Percentiles rank a stretch among this genome's conserved stretches.
These are phyloP conservation scores for Lithophane ornitopus DNA, from an alignment of 2,888 invertebrate species.

Conservation along the genomic window DNA sequence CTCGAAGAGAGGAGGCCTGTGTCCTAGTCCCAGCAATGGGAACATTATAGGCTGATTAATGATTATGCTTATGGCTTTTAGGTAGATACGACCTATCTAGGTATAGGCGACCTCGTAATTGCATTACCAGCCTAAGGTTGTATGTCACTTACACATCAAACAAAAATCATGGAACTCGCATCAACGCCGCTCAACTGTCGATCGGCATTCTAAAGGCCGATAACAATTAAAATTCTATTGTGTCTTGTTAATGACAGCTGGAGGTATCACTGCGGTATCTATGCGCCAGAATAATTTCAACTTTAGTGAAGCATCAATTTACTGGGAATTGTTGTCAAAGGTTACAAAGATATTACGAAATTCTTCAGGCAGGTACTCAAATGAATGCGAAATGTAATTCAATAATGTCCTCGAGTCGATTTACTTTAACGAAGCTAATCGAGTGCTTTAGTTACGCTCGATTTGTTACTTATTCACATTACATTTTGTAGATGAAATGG, in stretches of 20 bases:
- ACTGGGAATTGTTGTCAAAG: neutral
- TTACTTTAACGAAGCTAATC: constrained; percentile 18
- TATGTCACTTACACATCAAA: too few relatives aligned
- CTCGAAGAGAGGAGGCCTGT: too few relatives aligned
- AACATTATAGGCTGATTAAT: too few relatives aligned
- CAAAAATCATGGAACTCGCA: too few relatives aligned
- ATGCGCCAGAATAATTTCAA: neutral
- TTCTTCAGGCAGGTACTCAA: neutral
- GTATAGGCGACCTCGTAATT: neutral
- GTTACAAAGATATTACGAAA: neutral
- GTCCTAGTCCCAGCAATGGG: too few relatives aligned
- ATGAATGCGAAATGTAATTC: constrained; percentile 31
- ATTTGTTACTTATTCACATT: constrained; percentile 29
- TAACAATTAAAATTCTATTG: too few relatives aligned
- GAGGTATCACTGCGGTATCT: neutral
- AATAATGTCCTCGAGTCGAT: constrained; percentile 28
- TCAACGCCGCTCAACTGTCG: too few relatives aligned
- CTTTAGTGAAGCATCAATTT: neutral
- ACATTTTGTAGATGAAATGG: neutral
- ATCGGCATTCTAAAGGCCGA: too few relatives aligned
- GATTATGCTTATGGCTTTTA: neutral
- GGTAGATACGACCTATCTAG: neutral
- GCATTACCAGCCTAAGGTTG: neutral
- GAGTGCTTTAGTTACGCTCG: constrained; percentile 23
- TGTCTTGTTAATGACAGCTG: too few relatives aligned